Percentiles rank a stretch among this genome's conserved stretches.
These are phyloP conservation scores for Ptilonorhynchus violaceus DNA, from an alignment of 2,113 vertebrate genomes.

Conservation along the genomic window DNA sequence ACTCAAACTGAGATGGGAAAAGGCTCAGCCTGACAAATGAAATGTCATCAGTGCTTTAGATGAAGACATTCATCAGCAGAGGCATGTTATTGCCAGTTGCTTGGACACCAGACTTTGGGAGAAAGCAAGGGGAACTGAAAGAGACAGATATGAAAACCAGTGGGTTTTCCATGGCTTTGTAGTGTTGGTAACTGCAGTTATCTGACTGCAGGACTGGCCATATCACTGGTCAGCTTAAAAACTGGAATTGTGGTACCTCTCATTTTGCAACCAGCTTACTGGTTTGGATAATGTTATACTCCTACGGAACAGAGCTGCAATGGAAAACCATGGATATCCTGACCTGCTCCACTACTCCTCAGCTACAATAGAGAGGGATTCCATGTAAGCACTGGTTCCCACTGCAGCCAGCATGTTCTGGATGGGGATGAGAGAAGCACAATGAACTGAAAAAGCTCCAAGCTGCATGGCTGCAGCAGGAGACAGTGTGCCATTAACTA, in stretches of 20 bases:
- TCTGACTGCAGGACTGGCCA: not conserved
- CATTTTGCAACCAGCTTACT: not conserved
- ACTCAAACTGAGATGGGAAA: not conserved
- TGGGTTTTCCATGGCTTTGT: not conserved
- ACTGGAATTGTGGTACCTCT: not conserved
- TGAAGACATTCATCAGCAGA: not conserved
- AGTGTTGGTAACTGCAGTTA: not conserved
- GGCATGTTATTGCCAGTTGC: not conserved
- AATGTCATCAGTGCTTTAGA: not conserved
- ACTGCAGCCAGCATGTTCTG: not conserved
- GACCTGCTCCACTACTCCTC: not conserved
- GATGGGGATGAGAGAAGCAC: not conserved
- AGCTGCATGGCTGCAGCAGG: not conserved
- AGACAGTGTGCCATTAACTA: not conserved
- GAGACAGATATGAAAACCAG: not conserved
- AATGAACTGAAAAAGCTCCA: not conserved
- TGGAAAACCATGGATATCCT: not conserved
- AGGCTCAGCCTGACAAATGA: not conserved
- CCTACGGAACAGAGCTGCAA: accelerated
- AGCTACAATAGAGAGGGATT: not conserved
- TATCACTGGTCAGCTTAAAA: not conserved
- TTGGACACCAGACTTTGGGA: not conserved
- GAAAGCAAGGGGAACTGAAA: not conserved
- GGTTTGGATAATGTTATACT: accelerated
- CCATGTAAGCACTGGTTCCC: accelerated